Conservation (phyloP, 1,140 invertebrate genomes). For the Cotesia vestalis region DNA sequence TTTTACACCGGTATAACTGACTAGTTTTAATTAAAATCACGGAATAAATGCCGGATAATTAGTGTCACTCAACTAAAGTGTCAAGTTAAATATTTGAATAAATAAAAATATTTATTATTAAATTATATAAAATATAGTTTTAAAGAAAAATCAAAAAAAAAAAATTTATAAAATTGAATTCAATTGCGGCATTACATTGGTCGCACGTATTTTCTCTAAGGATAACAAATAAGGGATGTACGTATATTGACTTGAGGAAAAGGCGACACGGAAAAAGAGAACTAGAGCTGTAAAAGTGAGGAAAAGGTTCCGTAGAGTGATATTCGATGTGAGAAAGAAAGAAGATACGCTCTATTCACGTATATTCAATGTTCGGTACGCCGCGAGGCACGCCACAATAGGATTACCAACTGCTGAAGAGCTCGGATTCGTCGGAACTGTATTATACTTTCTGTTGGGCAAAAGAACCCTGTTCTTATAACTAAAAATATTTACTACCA, state of each 20-base stretch:
- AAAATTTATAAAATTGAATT: slow-evolving; percentile 1
- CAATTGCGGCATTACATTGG: neutral
- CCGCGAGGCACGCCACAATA: slow-evolving; percentile 22
- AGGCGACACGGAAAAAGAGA: no score
- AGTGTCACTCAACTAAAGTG: no score
- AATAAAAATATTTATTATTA: no score
- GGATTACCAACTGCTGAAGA: slow-evolving; percentile 14
- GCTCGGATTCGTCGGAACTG: neutral
- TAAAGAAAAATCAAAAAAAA: neutral
- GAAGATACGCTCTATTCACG: neutral
- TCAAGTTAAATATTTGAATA: no score
- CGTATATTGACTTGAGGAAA: no score
- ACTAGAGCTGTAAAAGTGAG: neutral
- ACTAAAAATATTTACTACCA: neutral
- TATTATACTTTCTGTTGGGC: slow-evolving; percentile 3
- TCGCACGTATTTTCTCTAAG: slow-evolving; percentile 16
- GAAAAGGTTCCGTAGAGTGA: neutral
- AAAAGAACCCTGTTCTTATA: neutral
- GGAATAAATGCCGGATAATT: no score
- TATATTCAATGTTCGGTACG: slow-evolving; percentile 23
- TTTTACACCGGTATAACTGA: no score
- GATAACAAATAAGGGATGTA: neutral
- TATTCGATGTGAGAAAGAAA: neutral
- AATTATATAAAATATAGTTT: neutral
- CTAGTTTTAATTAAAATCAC: no score